Evolutionary conservation across 2,113 vertebrate genomes (phyloP).

Genomic region (Gadus chalcogrammus): DNA sequence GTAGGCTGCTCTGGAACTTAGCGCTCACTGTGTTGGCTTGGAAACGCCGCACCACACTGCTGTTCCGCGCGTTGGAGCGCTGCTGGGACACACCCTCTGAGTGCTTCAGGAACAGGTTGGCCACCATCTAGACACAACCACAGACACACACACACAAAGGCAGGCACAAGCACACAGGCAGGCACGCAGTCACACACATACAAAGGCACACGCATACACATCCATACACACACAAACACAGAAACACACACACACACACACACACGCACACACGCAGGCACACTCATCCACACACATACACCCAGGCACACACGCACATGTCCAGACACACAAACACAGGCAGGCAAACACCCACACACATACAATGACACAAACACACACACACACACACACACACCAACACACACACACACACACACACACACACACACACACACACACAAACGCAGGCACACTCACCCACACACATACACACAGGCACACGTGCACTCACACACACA

Average conservation of each 20-base stretch:
- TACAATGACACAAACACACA: neutral
- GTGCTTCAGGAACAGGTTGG: constrained; percentile 85
- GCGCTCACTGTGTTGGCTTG: constrained; percentile 89
- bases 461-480: neutral
- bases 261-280: too few relatives aligned
- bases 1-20: constrained; percentile 91
- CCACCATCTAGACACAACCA: constrained; percentile 79
- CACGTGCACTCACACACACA: too few relatives aligned
- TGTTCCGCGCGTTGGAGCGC: constrained; percentile 76
- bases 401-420: constrained; percentile 1
- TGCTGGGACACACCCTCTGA: constrained; percentile 79
- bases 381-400: constrained; percentile 3
- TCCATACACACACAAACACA: too few relatives aligned
- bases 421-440: constrained; percentile 11
- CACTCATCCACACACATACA: too few relatives aligned
- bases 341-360: too few relatives aligned
- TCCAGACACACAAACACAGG: too few relatives aligned
- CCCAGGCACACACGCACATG: too few relatives aligned
- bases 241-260: too few relatives aligned
- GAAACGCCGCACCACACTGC: constrained; percentile 80
- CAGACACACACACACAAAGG: neutral
- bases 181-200: neutral
- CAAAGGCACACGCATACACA: neutral
- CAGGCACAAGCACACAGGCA: neutral
- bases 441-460: neutral